Evolutionary conservation across 2,888 invertebrate species (phyloP).

Genomic region (Parnassius orleans): DNA sequence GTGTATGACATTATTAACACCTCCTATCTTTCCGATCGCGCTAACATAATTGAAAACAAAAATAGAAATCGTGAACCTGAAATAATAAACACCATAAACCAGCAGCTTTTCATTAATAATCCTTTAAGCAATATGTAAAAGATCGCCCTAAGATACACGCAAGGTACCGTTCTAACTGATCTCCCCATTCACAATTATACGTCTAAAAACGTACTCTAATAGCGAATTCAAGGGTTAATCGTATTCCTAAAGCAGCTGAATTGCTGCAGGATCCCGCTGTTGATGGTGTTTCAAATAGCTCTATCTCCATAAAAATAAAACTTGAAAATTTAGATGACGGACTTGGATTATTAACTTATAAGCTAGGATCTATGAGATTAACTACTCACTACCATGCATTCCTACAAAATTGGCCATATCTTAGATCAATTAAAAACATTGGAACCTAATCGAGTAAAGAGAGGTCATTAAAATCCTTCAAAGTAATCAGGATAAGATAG

Average conservation of each 20-base stretch:
- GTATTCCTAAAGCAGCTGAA: conserved; percentile 22
- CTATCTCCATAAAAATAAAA: conserved; percentile 30
- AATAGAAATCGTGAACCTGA: conserved; percentile 25
- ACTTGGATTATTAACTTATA: conserved; percentile 33
- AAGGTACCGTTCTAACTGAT: conserved; percentile 26
- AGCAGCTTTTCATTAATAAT: conserved; percentile 29
- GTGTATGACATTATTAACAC: conserved; percentile 25
- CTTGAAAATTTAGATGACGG: conserved; percentile 32
- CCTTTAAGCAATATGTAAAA: not conserved
- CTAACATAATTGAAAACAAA: conserved; percentile 17
- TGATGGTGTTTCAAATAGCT: not conserved
- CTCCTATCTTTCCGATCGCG: conserved; percentile 23
- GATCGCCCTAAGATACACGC: conserved; percentile 24
- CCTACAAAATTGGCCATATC: too few relatives aligned
- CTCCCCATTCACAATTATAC: conserved; percentile 32
- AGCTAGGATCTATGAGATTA: not conserved
- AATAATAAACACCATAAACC: conserved; percentile 25
- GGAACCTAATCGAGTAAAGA: too few relatives aligned
- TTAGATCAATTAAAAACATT: too few relatives aligned
- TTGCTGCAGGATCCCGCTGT: conserved; percentile 29
- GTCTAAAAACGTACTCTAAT: conserved; percentile 27
- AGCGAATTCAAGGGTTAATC: conserved; percentile 27
- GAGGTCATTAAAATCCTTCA: too few relatives aligned
- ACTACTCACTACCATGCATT: too few relatives aligned
- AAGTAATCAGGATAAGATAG: too few relatives aligned